Evolutionary conservation across 2,113 vertebrate genomes (phyloP).

Genomic region (Dipodomys stephensi): DNA sequence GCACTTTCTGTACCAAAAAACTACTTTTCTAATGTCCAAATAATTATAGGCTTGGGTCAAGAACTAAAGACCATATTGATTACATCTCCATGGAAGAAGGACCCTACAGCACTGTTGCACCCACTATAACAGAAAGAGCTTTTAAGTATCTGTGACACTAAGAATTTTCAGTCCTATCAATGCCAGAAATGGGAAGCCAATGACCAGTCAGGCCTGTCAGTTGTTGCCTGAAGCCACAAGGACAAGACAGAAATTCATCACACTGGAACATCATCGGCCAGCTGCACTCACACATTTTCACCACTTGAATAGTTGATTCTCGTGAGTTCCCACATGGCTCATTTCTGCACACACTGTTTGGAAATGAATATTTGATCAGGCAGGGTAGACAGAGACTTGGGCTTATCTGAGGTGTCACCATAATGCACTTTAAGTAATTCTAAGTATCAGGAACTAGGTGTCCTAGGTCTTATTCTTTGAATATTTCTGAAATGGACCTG

Average conservation of each 20-base stretch:
- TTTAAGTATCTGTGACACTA: slow-evolving; percentile 86
- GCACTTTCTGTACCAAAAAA: slow-evolving; percentile 89
- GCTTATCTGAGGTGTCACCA: slow-evolving; percentile 84
- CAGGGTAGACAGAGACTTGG: slow-evolving; percentile 78
- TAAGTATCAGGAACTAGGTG: slow-evolving; percentile 64
- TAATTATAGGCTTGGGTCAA: slow-evolving; percentile 93
- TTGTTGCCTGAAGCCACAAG: slow-evolving; percentile 85
- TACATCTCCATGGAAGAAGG: slow-evolving; percentile 85
- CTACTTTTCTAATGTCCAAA: slow-evolving; percentile 89
- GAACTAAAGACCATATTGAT: slow-evolving; percentile 88
- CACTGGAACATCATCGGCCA: slow-evolving; percentile 85
- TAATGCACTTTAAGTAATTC: slow-evolving; percentile 81
- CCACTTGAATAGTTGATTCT: slow-evolving; percentile 88
- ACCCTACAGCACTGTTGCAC: slow-evolving; percentile 84
- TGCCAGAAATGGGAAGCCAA: slow-evolving; percentile 85
- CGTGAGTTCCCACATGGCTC: slow-evolving; percentile 74
- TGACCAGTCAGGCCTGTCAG: slow-evolving; percentile 85
- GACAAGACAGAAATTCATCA: slow-evolving; percentile 85
- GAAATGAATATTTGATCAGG: slow-evolving; percentile 87
- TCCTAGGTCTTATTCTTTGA: slow-evolving; percentile 14
- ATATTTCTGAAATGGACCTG: slow-evolving; percentile 37
- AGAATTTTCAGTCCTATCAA: slow-evolving; percentile 83
- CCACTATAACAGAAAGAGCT: slow-evolving; percentile 83
- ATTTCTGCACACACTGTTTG: slow-evolving; percentile 79
- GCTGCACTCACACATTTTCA: slow-evolving; percentile 88